Evolutionary conservation across 2,888 invertebrate species (phyloP).

Genomic region (Pyrochroa serraticornis): DNA sequence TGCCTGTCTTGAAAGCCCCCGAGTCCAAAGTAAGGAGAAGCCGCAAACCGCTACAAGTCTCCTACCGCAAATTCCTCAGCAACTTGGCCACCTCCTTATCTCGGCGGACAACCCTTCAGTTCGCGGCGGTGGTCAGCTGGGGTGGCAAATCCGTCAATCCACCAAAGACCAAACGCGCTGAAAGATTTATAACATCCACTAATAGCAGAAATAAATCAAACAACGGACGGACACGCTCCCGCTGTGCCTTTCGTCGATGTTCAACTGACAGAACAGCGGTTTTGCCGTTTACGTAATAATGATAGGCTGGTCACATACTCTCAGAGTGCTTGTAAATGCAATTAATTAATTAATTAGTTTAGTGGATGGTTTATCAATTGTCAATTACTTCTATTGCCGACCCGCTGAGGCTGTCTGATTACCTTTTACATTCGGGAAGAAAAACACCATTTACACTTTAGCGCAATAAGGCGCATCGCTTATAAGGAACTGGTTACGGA

Average conservation of each 20-base stretch:
- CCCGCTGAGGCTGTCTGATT: conserved; percentile 42
- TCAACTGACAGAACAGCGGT: conserved; percentile 23
- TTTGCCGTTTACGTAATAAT: conserved; percentile 44
- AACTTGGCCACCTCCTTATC: conserved; percentile 41
- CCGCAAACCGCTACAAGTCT: conserved; percentile 28
- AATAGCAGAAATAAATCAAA: conserved; percentile 43
- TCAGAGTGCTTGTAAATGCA: conserved; percentile 45
- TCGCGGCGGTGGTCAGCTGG: conserved; percentile 20
- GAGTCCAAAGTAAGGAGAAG: conserved; percentile 44
- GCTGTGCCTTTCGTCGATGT: conserved; percentile 2
- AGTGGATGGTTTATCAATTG: conserved; percentile 55
- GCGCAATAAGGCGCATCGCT: conserved; percentile 48
- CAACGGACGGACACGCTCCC: conserved; percentile 17
- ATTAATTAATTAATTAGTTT: conserved; percentile 57
- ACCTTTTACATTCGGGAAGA: conserved; percentile 51
- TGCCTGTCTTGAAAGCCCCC: conserved; percentile 41
- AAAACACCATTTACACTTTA: conserved; percentile 57
- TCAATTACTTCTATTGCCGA: conserved; percentile 53
- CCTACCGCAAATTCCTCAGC: conserved; percentile 43
- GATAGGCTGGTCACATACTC: conserved; percentile 45
- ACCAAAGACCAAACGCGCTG: conserved; percentile 38
- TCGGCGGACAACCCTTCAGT: conserved; percentile 29
- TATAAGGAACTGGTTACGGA: conserved; percentile 50
- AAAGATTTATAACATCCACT: conserved; percentile 41
- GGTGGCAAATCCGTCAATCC: conserved; percentile 35